A percentile compares a stretch with the other conserved stretches of the same genome.
Conservation (phyloP, 1,140 invertebrate genomes). For the Hypsibius dujardini region DNA sequence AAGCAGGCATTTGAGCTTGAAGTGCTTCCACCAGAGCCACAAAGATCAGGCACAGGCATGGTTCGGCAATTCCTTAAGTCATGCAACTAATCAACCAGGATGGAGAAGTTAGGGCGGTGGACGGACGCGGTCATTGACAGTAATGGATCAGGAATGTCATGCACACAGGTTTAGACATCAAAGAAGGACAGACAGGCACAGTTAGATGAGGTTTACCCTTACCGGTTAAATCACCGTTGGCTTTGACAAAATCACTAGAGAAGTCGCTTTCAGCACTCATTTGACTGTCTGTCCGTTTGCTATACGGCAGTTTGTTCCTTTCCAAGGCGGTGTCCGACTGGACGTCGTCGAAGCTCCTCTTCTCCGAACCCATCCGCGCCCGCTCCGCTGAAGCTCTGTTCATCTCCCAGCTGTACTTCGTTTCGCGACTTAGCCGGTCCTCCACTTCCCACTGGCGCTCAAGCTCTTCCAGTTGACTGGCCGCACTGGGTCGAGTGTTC, state of each 20-base stretch:
- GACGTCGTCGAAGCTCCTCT: constrained; percentile 12
- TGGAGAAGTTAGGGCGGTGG: no score
- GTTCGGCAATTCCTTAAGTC: no score
- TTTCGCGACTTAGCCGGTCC: neutral
- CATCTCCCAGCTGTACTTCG: neutral
- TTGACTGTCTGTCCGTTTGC: neutral
- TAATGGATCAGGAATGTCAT: no score
- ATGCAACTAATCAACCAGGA: no score
- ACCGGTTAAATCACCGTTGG: constrained; percentile 11
- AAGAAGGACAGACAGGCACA: no score
- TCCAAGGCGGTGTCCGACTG: constrained; percentile 11
- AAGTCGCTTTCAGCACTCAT: constrained; percentile 3
- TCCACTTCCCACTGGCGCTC: neutral
- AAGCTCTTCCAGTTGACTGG: constrained; percentile 9
- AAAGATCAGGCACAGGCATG: no score
- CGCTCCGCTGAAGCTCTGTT: neutral
- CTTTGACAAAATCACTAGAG: constrained; percentile 1
- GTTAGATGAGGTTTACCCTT: no score
- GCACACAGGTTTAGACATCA: no score
- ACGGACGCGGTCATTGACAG: no score
- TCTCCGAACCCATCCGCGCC: neutral
- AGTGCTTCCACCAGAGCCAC: no score
- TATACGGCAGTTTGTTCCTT: neutral
- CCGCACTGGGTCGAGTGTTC: neutral
- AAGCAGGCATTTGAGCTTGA: neutral